phyloP scores from a whole-genome alignment of 2,888 invertebrate species.

The Epirrhoe tristata region DNA sequence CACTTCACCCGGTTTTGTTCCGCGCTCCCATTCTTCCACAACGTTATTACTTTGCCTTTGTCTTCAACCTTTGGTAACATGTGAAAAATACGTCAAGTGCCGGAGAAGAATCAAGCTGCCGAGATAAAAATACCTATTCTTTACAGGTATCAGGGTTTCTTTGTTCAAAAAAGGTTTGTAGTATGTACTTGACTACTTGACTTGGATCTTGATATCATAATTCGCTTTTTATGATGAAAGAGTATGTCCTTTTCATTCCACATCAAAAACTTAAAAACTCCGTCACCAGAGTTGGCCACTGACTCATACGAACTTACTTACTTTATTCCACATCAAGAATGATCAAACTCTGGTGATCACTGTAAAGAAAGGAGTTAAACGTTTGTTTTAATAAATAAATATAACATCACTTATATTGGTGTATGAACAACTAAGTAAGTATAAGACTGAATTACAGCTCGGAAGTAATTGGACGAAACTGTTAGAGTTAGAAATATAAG shows the following conservation, averaged over 20 bases:
- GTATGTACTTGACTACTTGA: background rate
- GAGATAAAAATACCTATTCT: conserved; percentile 36
- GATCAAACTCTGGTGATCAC: no score
- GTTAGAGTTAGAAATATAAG: background rate
- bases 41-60: conserved; percentile 72
- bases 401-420: no score
- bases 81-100: conserved; percentile 64
- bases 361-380: no score
- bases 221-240: background rate
- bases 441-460: background rate
- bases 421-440: no score
- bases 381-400: no score
- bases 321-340: no score
- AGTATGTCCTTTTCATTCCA: no score
- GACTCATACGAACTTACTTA: no score
- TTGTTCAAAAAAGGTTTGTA: conserved; percentile 10
- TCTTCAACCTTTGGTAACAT: conserved; percentile 61
- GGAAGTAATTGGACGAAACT: background rate
- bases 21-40: conserved; percentile 69
- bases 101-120: conserved; percentile 43
- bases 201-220: conserved; percentile 4
- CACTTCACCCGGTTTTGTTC: conserved; percentile 79
- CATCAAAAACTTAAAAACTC: no score
- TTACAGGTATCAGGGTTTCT: conserved; percentile 7
- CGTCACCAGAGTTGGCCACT: no score